phyloP scores from a whole-genome alignment of 1,140 invertebrate species.

The Carcinoscorpius rotundicauda region DNA sequence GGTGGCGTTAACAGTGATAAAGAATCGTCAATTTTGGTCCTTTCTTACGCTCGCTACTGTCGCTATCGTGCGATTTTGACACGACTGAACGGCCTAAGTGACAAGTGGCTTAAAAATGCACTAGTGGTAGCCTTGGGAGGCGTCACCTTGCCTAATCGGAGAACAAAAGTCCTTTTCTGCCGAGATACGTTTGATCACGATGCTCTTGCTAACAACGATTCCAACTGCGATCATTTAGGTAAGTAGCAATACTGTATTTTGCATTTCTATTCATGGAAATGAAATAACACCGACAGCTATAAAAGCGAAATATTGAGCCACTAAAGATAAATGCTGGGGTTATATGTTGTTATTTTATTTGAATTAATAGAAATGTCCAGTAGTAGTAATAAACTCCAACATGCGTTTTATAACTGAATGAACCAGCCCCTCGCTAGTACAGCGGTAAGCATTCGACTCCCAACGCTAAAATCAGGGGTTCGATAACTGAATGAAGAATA shows the following conservation, averaged over 20 bases:
- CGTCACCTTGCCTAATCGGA: conserved; percentile 44
- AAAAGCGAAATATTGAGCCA: too few species aligned
- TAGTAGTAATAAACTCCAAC: too few species aligned
- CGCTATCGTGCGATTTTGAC: conserved; percentile 67
- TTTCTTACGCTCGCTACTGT: conserved; percentile 79
- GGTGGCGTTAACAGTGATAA: conserved; percentile 6
- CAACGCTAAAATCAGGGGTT: too few species aligned
- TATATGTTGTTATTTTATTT: too few species aligned
- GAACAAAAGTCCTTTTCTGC: conserved; percentile 74
- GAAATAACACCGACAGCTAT: too few species aligned
- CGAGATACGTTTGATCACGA: conserved; percentile 82
- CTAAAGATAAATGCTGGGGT: too few species aligned
- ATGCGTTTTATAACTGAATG: too few species aligned
- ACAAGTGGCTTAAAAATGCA: conserved; percentile 54
- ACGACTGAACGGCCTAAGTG: conserved; percentile 55
- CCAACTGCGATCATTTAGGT: conserved; percentile 81
- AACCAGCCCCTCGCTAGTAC: too few species aligned
- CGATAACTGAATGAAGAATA: too few species aligned
- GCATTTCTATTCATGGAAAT: too few species aligned
- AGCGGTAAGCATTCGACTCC: too few species aligned
- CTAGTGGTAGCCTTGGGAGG: conserved; percentile 68
- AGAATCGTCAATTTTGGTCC: conserved; percentile 50
- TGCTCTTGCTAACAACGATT: conserved; percentile 75
- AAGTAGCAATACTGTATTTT: conserved; percentile 8
- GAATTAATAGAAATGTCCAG: too few species aligned